Evolutionary conservation across 2,113 vertebrate species (phyloP).

Genomic region (Sardina pilchardus): DNA sequence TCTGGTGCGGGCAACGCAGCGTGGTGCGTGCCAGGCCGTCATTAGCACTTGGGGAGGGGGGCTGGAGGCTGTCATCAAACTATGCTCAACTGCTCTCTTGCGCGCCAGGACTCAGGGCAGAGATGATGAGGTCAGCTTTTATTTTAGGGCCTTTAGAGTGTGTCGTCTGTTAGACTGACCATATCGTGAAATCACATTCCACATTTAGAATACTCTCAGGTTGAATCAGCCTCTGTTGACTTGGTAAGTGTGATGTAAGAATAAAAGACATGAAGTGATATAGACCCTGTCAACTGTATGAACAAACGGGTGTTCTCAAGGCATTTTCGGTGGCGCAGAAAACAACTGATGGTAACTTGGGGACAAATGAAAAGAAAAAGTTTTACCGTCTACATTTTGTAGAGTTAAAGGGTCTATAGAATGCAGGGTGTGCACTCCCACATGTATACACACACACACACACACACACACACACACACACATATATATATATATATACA

Average conservation of each 20-base stretch:
- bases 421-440: background rate
- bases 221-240: background rate
- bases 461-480: background rate
- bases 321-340: too few relatives aligned
- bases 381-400: too few relatives aligned
- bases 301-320: too few relatives aligned
- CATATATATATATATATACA: background rate
- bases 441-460: background rate
- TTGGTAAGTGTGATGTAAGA: too few relatives aligned
- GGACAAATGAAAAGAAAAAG: too few relatives aligned
- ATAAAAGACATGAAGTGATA: too few relatives aligned
- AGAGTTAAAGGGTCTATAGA: background rate
- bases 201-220: background rate
- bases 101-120: background rate
- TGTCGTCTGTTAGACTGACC: background rate
- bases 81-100: background rate
- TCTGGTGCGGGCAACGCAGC: background rate
- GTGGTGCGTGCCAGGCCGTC: background rate
- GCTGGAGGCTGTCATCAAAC: background rate
- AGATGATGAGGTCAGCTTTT: background rate
- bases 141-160: background rate
- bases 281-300: too few relatives aligned
- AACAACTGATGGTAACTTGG: too few relatives aligned
- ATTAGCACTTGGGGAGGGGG: background rate
- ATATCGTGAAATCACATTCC: background rate